Percentiles rank a stretch among this genome's conserved stretches.
phyloP scores from a whole-genome alignment of 2,113 vertebrate species.

The Phylloscopus trochiloides region DNA sequence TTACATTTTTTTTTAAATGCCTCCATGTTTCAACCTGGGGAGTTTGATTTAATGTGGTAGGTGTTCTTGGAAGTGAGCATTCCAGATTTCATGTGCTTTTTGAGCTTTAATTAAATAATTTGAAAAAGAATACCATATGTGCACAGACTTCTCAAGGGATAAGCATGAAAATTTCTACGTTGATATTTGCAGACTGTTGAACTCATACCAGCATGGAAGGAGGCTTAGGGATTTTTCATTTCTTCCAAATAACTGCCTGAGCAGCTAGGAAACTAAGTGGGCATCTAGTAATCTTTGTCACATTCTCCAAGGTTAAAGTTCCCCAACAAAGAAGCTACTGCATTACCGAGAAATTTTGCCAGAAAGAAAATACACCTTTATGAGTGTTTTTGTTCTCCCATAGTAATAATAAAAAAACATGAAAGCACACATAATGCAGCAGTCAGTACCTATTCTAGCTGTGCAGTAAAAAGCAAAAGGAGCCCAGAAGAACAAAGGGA shows the following conservation, averaged over 20 bases:
- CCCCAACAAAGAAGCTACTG: neutral
- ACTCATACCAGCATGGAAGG: neutral
- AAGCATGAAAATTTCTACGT: neutral
- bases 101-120: constrained; percentile 48
- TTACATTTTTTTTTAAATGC: neutral
- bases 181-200: neutral
- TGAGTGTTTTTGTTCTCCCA: neutral
- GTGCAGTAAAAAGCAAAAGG: neutral
- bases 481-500: constrained; percentile 25
- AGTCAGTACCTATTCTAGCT: constrained; percentile 13
- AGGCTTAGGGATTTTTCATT: neutral
- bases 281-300: neutral
- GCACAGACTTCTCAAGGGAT: neutral
- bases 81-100: constrained; percentile 20
- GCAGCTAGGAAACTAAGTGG: neutral
- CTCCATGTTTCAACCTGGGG: neutral
- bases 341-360: neutral
- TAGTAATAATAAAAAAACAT: constrained; percentile 25
- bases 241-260: constrained; percentile 14
- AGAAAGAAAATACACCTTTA: constrained; percentile 1
- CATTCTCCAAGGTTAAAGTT: constrained; percentile 3
- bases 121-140: constrained; percentile 25
- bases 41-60: neutral
- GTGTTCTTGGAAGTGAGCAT: constrained; percentile 25
- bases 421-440: constrained; percentile 31